A percentile compares a stretch with the other conserved stretches of the same genome.
These are phyloP conservation scores for Brachymystax lenok DNA, from an alignment of 2,797 vertebrate genomes.

Conservation along the genomic window DNA sequence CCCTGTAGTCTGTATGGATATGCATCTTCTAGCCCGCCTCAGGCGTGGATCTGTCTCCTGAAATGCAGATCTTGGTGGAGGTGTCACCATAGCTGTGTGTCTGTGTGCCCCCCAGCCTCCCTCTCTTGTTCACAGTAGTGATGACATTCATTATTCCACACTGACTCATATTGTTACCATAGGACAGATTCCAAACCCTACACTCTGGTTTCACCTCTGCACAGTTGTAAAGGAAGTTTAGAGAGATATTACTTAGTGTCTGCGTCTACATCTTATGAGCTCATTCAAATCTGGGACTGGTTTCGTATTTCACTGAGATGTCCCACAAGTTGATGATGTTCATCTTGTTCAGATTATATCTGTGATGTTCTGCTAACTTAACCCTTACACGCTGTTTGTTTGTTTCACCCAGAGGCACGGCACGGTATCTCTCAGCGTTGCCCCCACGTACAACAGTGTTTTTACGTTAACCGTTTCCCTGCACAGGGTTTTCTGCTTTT, in stretches of 20 bases:
- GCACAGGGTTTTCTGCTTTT: slow-evolving; percentile 29
- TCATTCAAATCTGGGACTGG: slow-evolving; percentile 16
- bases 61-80: slow-evolving; percentile 69
- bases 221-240: slow-evolving; percentile 40
- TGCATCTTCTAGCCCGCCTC: slow-evolving; percentile 61
- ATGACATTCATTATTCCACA: slow-evolving; percentile 69
- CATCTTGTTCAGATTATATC: neutral
- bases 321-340: neutral
- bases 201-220: slow-evolving; percentile 44
- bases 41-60: slow-evolving; percentile 65
- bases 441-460: slow-evolving; percentile 48
- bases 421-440: slow-evolving; percentile 41
- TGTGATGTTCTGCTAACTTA: neutral
- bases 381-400: slow-evolving; percentile 20
- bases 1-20: slow-evolving; percentile 53
- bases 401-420: slow-evolving; percentile 48
- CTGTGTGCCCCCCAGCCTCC: slow-evolving; percentile 59
- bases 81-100: slow-evolving; percentile 67
- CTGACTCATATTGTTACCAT: slow-evolving; percentile 64
- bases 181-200: slow-evolving; percentile 45
- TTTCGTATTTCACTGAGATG: slow-evolving; percentile 38
- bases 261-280: neutral
- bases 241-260: slow-evolving; percentile 33
- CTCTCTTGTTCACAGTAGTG: slow-evolving; percentile 59
- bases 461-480: slow-evolving; percentile 30